Evolutionary conservation across 2,113 vertebrate species (phyloP).

Genomic region (Bombycilla garrulus): DNA sequence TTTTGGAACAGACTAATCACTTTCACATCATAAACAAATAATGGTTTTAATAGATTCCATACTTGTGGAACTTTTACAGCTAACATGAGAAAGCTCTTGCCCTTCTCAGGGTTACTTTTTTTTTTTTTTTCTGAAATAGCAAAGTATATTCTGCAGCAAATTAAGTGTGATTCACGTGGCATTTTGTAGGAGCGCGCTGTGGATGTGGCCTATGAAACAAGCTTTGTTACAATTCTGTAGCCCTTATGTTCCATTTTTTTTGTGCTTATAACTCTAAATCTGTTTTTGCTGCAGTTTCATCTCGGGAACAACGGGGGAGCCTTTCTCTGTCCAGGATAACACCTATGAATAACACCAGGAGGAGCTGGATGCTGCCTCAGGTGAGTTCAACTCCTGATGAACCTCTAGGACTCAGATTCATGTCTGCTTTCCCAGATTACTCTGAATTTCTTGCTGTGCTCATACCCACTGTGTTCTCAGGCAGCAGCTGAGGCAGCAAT

Average conservation of each 20-base stretch:
- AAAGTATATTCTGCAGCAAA: conserved; percentile 52
- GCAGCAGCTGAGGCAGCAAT: not conserved
- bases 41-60: conserved; percentile 47
- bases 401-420: not conserved
- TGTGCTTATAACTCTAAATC: not conserved
- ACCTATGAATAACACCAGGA: conserved; percentile 12
- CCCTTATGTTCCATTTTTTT: conserved; percentile 34
- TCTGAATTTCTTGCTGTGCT: not conserved
- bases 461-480: not conserved
- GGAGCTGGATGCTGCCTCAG: not conserved
- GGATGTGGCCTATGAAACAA: conserved; percentile 55
- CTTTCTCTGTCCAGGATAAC: conserved; percentile 31
- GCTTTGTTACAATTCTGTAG: conserved; percentile 62
- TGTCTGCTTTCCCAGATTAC: not conserved
- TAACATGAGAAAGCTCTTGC: conserved; percentile 33
- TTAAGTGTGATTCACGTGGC: conserved; percentile 57
- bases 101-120: not conserved
- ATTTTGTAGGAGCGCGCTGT: not conserved
- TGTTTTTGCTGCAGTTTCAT: conserved; percentile 37
- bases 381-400: not conserved
- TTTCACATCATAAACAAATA: conserved; percentile 66
- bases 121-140: not conserved
- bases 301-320: conserved; percentile 34
- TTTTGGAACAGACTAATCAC: conserved; percentile 43
- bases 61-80: conserved; percentile 33